Base-by-base conservation (phyloP, 2,797 vertebrate genomes). In the Zenarchopterus dispar region DNA sequence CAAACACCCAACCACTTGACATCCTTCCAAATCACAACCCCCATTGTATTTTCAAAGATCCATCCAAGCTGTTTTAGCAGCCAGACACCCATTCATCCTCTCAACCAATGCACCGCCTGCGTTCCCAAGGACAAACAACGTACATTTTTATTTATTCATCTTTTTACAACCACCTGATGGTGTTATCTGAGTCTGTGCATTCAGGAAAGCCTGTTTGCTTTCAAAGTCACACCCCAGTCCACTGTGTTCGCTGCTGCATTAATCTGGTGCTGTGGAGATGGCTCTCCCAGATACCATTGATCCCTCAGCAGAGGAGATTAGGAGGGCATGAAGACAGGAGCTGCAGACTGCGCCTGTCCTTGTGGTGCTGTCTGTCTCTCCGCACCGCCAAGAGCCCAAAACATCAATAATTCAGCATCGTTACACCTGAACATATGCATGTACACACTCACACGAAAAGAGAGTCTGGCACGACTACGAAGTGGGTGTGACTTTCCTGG, bases 381-480 rank as follows among this genome's bases (percentile, higher is more conserved):
- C 63, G 46, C 66, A 69, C 65, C 77, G 68, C 69, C 80, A 39
- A 50, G 71, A 86, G 81, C 76, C 64, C 50, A 50, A 43, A 15
- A 52, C 88, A 92, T 93, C 84, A 87, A 90, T 92, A 87, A 93
- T 93, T 92, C 80, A 91, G 72, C 47, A 52, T 82, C 68, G 63
- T 23, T 72, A 62, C 75, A 77, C 77, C 78, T 69, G 82, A 75
- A 59, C 64, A 77, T 82, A 75, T 75, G 74, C 75, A 64, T 47
- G 36, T 24, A 19, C 61, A 33, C 55, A 48, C 36, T 33, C 15
- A 59, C 31, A 56, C 45, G 42, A 46, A 28, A 19, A 56, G 16
- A 73, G 33, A 56, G 62, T 52, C 55, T 65, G 64, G 62, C 71
- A 60, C 70, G 70, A 8, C 76, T 78, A 67, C 84, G 71, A 64